Evolutionary conservation across 2,888 invertebrate species (phyloP).

Genomic region (Cylloceria caligata): DNA sequence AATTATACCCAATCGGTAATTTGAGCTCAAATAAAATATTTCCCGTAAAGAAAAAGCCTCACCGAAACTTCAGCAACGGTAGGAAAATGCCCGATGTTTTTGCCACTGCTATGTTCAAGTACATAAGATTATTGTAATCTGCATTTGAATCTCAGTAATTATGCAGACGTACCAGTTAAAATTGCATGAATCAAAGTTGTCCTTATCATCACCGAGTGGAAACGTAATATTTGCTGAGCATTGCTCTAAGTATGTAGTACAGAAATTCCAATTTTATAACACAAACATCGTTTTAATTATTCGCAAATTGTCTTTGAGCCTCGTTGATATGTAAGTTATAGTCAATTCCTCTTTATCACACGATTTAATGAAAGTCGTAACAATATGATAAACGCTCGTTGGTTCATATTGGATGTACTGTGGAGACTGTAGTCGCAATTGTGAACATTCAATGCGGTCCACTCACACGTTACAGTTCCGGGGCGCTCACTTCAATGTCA

Average conservation of each 20-base stretch:
- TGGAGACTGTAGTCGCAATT: slow-evolving; percentile 14
- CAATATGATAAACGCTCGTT: slow-evolving; percentile 26
- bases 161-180: too few relatives aligned
- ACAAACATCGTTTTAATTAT: background rate
- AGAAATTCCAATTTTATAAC: background rate
- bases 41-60: too few relatives aligned
- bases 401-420: slow-evolving; percentile 17
- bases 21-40: too few relatives aligned
- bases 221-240: background rate
- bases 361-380: slow-evolving; percentile 15
- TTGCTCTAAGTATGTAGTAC: background rate
- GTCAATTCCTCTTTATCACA: background rate
- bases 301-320: background rate
- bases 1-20: too few relatives aligned
- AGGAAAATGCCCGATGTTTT: too few relatives aligned
- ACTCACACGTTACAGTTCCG: background rate
- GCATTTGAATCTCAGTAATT: too few relatives aligned
- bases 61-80: too few relatives aligned
- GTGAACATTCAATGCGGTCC: slow-evolving; percentile 4
- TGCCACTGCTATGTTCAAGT: too few relatives aligned
- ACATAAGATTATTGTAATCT: too few relatives aligned
- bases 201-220: background rate
- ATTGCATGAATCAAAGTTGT: too few relatives aligned
- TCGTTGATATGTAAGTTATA: background rate
- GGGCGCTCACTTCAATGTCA: slow-evolving; percentile 56